phyloP scores from a whole-genome alignment of 2,113 vertebrate genomes.

The Coreoperca whiteheadi region DNA sequence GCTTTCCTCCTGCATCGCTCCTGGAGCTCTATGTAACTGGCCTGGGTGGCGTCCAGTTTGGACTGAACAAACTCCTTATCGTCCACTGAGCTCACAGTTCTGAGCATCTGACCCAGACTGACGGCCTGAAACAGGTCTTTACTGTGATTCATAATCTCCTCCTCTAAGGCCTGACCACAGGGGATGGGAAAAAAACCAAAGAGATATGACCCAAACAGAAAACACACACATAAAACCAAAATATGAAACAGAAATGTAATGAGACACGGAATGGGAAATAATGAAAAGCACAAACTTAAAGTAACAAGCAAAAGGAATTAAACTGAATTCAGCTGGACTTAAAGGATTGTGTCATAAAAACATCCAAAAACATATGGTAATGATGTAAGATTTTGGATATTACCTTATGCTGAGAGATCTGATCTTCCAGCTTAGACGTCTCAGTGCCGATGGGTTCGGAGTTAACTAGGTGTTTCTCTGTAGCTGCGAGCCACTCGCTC shows the following conservation, averaged over 20 bases:
- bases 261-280: slow-evolving; percentile 52
- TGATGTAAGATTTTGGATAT: slow-evolving; percentile 3
- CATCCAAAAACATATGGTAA: background rate
- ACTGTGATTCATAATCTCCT: slow-evolving; percentile 91
- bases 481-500: slow-evolving; percentile 89
- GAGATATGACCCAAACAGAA: slow-evolving; percentile 43
- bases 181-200: slow-evolving; percentile 49
- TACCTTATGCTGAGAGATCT: slow-evolving; percentile 95
- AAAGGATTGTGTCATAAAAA: slow-evolving; percentile 18
- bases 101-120: slow-evolving; percentile 93
- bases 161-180: slow-evolving; percentile 90
- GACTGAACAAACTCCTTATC: slow-evolving; percentile 95
- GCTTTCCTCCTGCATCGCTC: slow-evolving; percentile 91
- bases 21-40: slow-evolving; percentile 93
- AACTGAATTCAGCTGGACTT: slow-evolving; percentile 35
- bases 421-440: slow-evolving; percentile 91
- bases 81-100: slow-evolving; percentile 92
- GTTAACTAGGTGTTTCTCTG: slow-evolving; percentile 92
- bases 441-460: slow-evolving; percentile 95
- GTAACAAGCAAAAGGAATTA: slow-evolving; percentile 40
- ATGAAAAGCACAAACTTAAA: slow-evolving; percentile 62
- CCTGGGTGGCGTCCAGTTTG: slow-evolving; percentile 91
- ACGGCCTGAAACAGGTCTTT: slow-evolving; percentile 93
- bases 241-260: slow-evolving; percentile 52
- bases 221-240: slow-evolving; percentile 54